Base-by-base conservation (phyloP, 2,888 invertebrate genomes). In the Leucophora obtusa region DNA sequence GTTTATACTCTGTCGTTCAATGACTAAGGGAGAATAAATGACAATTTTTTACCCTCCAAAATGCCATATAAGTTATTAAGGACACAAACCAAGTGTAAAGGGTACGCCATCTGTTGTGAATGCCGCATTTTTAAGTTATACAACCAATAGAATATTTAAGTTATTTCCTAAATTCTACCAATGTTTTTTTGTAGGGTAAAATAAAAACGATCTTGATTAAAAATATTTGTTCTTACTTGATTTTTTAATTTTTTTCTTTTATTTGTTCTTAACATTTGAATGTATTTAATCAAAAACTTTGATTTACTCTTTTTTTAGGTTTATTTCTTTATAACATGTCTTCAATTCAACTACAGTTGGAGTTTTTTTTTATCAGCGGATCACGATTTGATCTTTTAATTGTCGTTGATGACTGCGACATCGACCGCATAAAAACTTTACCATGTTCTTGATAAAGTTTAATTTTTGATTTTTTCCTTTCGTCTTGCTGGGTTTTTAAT, bases 381-480 rank as follows among this genome's bases (percentile, higher is more conserved):
- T 77, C 81, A 77, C 81, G 69, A 77, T 81, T 69, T 81, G 81
- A 81, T 81, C 77, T 81, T 81, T 81, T 81, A 81, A 81, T 81
- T 81, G 60, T 73, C 66, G 81, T 72, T 77, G 80, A 77, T 73
- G 81, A 73, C 77, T 81, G 65, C 75, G 73, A 65, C 77, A 73
- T 72, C 81, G 68, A 62, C 33, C 59, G 66, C 66, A 73, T 70
- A 56, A 50, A 74, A 33, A 35, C 47, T 56, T 70, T 68, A 63
- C 47, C 47, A 66, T 51, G 60, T 51, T 62, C 43, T 18, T 66
- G 47, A 66, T 59, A 59, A 66, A 71, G 33, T 66, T 66, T 71
- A 77, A 77, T 58, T 79, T 28, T 74, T 51, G 38, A 62, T 65
- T 53, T 50, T 51, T 35, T 73, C 56, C 47, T 60, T 54, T 53